Percentiles rank a stretch among this genome's conserved stretches.
These are phyloP conservation scores for Masticophis lateralis DNA, from an alignment of 2,797 vertebrate genomes.

Conservation along the genomic window DNA sequence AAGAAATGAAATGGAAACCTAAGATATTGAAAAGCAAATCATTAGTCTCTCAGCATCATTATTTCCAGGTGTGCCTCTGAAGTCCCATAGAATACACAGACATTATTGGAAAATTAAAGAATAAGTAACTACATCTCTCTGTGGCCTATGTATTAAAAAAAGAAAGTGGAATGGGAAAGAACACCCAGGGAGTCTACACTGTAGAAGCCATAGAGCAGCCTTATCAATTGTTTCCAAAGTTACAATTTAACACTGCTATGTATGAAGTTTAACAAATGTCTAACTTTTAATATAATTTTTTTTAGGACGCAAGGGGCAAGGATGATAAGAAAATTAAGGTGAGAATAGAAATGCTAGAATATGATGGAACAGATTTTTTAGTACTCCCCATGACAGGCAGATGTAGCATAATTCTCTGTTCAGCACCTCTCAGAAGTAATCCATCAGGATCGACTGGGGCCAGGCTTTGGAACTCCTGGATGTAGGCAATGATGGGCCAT, in stretches of 20 bases:
- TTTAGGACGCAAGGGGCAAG: constrained; percentile 1
- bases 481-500: background rate
- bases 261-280: background rate
- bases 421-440: background rate
- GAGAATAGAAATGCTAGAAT: background rate
- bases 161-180: background rate
- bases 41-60: background rate
- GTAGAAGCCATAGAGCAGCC: background rate
- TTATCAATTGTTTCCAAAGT: background rate
- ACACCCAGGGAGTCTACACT: background rate
- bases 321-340: constrained; percentile 70
- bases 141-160: background rate
- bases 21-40: background rate
- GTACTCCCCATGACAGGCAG: background rate
- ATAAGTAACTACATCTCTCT: background rate
- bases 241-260: background rate
- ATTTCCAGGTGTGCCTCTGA: background rate
- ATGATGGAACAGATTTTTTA: background rate
- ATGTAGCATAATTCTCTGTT: background rate
- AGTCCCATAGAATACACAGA: background rate
- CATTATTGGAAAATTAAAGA: background rate
- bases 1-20: background rate
- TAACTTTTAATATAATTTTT: background rate
- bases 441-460: background rate
- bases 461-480: background rate